Evolutionary conservation across 2,888 invertebrate species (phyloP).

Genomic region (Mythimna lalbum): DNA sequence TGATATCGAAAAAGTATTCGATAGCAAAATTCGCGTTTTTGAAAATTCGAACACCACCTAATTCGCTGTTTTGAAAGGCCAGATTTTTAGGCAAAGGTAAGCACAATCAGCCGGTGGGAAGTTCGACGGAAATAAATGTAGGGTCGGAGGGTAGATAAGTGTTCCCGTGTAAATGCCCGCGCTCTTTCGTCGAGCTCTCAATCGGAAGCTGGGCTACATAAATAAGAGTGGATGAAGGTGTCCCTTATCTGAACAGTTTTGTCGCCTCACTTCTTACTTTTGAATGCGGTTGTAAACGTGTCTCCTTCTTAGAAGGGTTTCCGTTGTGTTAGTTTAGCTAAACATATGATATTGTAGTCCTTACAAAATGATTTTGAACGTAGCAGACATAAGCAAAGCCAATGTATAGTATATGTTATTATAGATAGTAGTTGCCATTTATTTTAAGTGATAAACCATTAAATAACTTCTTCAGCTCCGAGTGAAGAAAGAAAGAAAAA

Average conservation of each 20-base stretch:
- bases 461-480: too few relatives aligned
- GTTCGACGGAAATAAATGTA: slow-evolving; percentile 88
- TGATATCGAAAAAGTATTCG: slow-evolving; percentile 26
- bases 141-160: slow-evolving; percentile 88
- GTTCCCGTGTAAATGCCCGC: slow-evolving; percentile 82
- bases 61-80: slow-evolving; percentile 28
- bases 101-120: slow-evolving; percentile 79
- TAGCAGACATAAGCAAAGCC: neutral
- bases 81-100: slow-evolving; percentile 66
- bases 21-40: slow-evolving; percentile 2
- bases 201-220: slow-evolving; percentile 89
- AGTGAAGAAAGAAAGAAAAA: too few relatives aligned
- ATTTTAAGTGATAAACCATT: too few relatives aligned
- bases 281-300: slow-evolving; percentile 73
- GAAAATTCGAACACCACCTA: slow-evolving; percentile 9
- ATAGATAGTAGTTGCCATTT: neutral
- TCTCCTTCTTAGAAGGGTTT: slow-evolving; percentile 63
- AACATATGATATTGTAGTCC: slow-evolving; percentile 5
- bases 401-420: too few relatives aligned
- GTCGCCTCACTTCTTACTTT: slow-evolving; percentile 79
- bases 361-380: slow-evolving; percentile 1
- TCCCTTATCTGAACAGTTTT: slow-evolving; percentile 80
- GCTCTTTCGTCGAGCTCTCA: slow-evolving; percentile 82
- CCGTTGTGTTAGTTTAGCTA: slow-evolving; percentile 28
- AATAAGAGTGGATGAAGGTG: slow-evolving; percentile 87